These are phyloP conservation scores for Chaetodon trifascialis DNA, from an alignment of 2,113 vertebrate genomes.

Conservation along the genomic window DNA sequence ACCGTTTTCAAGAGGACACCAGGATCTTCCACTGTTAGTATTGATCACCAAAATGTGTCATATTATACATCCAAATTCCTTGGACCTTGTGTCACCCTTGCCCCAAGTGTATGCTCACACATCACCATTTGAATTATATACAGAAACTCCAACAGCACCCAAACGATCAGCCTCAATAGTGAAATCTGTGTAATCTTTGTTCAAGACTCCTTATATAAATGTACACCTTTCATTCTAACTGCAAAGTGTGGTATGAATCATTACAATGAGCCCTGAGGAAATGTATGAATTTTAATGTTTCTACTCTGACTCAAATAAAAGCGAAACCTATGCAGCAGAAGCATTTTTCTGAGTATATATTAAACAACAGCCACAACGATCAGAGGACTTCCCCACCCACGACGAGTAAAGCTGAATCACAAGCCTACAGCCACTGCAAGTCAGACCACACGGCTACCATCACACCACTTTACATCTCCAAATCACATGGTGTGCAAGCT, in stretches of 20 bases:
- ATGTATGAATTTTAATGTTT: slow-evolving; percentile 60
- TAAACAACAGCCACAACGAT: slow-evolving; percentile 64
- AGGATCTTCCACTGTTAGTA: slow-evolving; percentile 45
- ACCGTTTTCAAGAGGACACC: slow-evolving; percentile 56
- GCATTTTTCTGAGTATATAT: slow-evolving; percentile 57
- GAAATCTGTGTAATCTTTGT: slow-evolving; percentile 48
- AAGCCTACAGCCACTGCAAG: slow-evolving; percentile 74
- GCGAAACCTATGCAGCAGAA: slow-evolving; percentile 59
- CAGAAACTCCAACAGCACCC: slow-evolving; percentile 56
- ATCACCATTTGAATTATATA: slow-evolving; percentile 40
- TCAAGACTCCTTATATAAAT: slow-evolving; percentile 65
- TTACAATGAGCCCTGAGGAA: slow-evolving; percentile 79
- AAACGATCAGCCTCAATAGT: slow-evolving; percentile 40
- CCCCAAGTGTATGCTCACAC: slow-evolving; percentile 13
- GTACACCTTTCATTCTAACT: slow-evolving; percentile 64
- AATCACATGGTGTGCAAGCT: slow-evolving; percentile 67
- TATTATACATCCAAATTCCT: slow-evolving; percentile 48
- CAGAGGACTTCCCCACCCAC: slow-evolving; percentile 62
- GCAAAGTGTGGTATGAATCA: slow-evolving; percentile 56
- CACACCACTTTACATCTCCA: slow-evolving; percentile 73
- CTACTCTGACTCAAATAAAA: slow-evolving; percentile 51
- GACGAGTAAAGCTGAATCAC: slow-evolving; percentile 72
- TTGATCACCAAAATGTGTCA: slow-evolving; percentile 39
- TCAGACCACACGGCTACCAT: slow-evolving; percentile 68
- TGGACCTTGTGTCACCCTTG: slow-evolving; percentile 2